A percentile compares a stretch with the other conserved stretches of the same genome.
These are phyloP conservation scores for Panopea generosa DNA, from an alignment of 2,888 invertebrate species.

Conservation along the genomic window DNA sequence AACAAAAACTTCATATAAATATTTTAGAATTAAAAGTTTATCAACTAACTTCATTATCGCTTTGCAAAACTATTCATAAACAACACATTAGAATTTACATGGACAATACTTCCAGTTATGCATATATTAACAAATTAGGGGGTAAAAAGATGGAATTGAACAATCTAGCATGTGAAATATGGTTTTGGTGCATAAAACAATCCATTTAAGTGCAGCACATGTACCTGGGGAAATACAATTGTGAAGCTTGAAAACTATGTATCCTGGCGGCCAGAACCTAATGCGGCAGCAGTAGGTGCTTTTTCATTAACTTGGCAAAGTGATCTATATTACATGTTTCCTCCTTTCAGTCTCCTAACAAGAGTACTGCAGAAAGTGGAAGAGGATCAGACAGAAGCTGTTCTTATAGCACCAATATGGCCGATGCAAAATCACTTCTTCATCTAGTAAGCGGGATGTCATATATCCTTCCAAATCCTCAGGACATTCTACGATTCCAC, in stretches of 20 bases:
- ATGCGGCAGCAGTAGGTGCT: constrained; percentile 33
- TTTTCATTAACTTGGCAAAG: constrained; percentile 28
- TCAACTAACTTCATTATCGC: constrained; percentile 12
- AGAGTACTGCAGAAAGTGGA: constrained; percentile 38
- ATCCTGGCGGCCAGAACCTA: constrained; percentile 15
- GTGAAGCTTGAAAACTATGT: constrained; percentile 16
- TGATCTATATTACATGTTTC: constrained; percentile 30
- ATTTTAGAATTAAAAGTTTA: constrained; percentile 34
- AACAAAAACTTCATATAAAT: constrained; percentile 36
- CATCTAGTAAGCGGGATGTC: constrained; percentile 8
- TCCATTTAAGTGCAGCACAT: constrained; percentile 24
- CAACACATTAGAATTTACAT: constrained; percentile 15
- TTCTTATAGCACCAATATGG: constrained; percentile 44
- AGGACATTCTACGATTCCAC: constrained; percentile 19
- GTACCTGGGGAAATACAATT: constrained; percentile 30
- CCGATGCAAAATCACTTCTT: constrained; percentile 20
- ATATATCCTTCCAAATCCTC: constrained; percentile 20
- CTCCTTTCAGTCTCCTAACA: constrained; percentile 37
- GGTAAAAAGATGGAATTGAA: constrained; percentile 29
- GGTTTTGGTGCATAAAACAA: constrained; percentile 36
- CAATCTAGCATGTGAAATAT: constrained; percentile 33
- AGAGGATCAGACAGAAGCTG: constrained; percentile 26
- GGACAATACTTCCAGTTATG: constrained; percentile 36
- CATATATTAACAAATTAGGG: constrained; percentile 38
- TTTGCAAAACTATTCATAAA: constrained; percentile 5